Percentiles rank a stretch among this genome's conserved stretches.
phyloP scores from a whole-genome alignment of 2,888 invertebrate species.

The Dysmachus trigonus region DNA sequence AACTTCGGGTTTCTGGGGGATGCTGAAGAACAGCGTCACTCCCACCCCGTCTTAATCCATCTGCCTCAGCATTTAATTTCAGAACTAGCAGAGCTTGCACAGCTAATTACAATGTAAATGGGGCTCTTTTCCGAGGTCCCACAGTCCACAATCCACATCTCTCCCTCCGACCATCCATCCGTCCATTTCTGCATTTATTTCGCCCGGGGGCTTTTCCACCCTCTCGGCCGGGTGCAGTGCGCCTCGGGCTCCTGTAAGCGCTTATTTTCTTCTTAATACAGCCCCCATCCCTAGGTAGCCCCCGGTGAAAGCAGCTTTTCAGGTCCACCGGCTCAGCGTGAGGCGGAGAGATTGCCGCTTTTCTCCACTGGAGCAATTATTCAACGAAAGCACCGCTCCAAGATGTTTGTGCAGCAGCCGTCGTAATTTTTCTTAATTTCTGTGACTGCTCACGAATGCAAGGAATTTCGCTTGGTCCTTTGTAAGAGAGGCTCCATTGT shows the following conservation, averaged over 20 bases:
- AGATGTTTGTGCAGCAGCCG: constrained; percentile 9
- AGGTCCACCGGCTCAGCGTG: not conserved
- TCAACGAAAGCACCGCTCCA: not conserved
- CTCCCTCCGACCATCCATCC: not conserved
- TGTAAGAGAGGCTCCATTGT: not conserved
- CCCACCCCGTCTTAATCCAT: not conserved
- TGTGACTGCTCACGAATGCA: not conserved
- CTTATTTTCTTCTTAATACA: not conserved
- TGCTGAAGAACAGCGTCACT: not conserved
- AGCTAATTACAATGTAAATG: constrained; percentile 15
- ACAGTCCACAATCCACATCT: not conserved
- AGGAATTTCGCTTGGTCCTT: not conserved
- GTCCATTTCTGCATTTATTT: not conserved
- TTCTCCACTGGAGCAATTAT: not conserved
- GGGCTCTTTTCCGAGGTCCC: not conserved
- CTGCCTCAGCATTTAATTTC: not conserved
- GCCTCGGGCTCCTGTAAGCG: not conserved
- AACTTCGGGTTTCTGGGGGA: not conserved
- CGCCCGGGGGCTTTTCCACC: not conserved
- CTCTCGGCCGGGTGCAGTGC: not conserved
- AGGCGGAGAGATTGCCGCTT: not conserved
- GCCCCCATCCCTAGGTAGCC: not conserved
- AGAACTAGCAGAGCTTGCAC: not conserved
- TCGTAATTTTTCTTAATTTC: constrained; percentile 14
- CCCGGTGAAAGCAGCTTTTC: not conserved